phyloP scores from a whole-genome alignment of 1,140 invertebrate species.

The Caenorhabditis remanei region DNA sequence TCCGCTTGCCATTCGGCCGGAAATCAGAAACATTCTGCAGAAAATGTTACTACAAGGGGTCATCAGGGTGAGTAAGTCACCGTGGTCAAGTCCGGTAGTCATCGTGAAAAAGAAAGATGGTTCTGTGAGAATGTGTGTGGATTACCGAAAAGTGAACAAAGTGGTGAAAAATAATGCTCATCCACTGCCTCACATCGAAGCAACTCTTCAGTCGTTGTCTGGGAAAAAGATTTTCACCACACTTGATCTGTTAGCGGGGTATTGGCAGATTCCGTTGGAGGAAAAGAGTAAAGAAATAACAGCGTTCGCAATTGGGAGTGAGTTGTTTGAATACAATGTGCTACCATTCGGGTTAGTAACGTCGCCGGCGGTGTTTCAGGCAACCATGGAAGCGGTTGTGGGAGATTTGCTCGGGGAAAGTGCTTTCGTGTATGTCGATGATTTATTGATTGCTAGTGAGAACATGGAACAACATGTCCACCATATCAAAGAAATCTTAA shows the following conservation, averaged over 20 bases:
- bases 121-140: constrained; percentile 78
- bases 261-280: constrained; percentile 44
- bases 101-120: constrained; percentile 80
- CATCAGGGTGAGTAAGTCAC: constrained; percentile 60
- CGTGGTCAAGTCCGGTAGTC: constrained; percentile 80
- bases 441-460: constrained; percentile 41
- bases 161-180: constrained; percentile 79
- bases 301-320: constrained; percentile 58
- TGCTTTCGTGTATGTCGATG: constrained; percentile 56
- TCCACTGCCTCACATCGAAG: constrained; percentile 80
- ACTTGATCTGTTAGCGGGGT: constrained; percentile 78
- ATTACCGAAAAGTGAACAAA: constrained; percentile 79
- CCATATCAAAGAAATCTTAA: neutral
- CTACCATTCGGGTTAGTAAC: constrained; percentile 63
- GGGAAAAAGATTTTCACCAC: constrained; percentile 78
- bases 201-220: constrained; percentile 78
- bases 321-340: constrained; percentile 59
- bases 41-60: constrained; percentile 40
- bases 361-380: constrained; percentile 58
- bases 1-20: neutral
- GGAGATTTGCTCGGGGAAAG: constrained; percentile 10
- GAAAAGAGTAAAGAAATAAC: constrained; percentile 29
- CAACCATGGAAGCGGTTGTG: constrained; percentile 62
- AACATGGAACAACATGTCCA: constrained; percentile 18
- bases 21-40: neutral